These are phyloP conservation scores for Serripes groenlandicus DNA, from an alignment of 2,888 invertebrate genomes.

Conservation along the genomic window DNA sequence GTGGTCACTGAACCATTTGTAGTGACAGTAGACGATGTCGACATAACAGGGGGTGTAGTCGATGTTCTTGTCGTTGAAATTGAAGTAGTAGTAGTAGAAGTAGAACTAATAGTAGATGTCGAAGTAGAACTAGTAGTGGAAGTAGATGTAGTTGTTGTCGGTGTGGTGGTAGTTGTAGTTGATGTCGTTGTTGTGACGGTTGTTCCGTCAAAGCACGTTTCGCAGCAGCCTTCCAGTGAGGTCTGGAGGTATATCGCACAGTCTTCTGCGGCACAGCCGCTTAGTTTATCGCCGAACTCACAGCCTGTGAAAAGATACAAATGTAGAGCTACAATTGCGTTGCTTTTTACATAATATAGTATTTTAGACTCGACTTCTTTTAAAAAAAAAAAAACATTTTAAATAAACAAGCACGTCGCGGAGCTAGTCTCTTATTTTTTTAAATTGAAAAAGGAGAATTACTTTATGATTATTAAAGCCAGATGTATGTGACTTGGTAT, in stretches of 20 bases:
- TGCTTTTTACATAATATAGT: too few relatives aligned
- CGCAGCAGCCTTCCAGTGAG: conserved; percentile 48
- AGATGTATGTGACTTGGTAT: too few relatives aligned
- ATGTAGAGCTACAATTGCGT: too few relatives aligned
- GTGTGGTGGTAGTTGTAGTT: conserved; percentile 22
- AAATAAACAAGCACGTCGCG: too few relatives aligned
- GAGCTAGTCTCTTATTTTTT: too few relatives aligned
- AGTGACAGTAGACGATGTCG: neutral
- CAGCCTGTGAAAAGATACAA: conserved; percentile 57
- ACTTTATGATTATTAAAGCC: too few relatives aligned
- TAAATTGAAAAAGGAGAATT: too few relatives aligned
- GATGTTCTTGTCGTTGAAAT: conserved; percentile 5
- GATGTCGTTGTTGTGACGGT: conserved; percentile 33
- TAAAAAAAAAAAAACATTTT: too few relatives aligned
- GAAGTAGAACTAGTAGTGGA: conserved; percentile 31
- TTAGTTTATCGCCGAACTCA: conserved; percentile 71
- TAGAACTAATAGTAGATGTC: conserved; percentile 26
- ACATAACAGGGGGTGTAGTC: conserved; percentile 13
- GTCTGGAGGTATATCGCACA: conserved; percentile 43
- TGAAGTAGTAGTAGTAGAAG: conserved; percentile 4
- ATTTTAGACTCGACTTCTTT: too few relatives aligned
- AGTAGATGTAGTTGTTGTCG: conserved; percentile 33
- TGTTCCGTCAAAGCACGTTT: conserved; percentile 44
- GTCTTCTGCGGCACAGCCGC: conserved; percentile 54
- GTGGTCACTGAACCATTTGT: conserved; percentile 1